Conservation (phyloP, 2,888 invertebrate species). For the Antheraea assamensis region DNA sequence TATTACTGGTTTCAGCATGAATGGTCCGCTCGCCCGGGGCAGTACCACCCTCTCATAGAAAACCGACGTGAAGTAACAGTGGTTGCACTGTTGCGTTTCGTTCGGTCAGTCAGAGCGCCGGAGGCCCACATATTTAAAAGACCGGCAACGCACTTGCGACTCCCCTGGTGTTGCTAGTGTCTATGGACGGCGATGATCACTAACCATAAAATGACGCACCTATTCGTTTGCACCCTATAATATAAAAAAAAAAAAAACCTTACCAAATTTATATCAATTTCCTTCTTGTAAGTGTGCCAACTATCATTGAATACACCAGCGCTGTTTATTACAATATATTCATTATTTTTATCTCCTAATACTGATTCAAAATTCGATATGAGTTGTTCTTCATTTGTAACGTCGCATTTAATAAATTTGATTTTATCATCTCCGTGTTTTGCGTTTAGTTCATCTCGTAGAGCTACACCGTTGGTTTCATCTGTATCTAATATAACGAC, state of each 20-base stretch:
- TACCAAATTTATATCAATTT: slow-evolving; percentile 27
- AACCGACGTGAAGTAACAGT: too few relatives aligned
- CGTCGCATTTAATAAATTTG: slow-evolving; percentile 33
- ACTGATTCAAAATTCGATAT: slow-evolving; percentile 27
- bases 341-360: slow-evolving; percentile 24
- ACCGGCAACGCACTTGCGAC: too few relatives aligned
- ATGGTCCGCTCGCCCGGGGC: too few relatives aligned
- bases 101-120: too few relatives aligned
- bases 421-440: slow-evolving; percentile 30
- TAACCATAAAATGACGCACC: too few relatives aligned
- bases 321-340: slow-evolving; percentile 29
- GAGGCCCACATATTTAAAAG: too few relatives aligned
- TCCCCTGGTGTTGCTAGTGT: too few relatives aligned
- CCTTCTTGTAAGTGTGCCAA: slow-evolving; percentile 22
- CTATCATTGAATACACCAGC: slow-evolving; percentile 37
- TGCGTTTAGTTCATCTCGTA: slow-evolving; percentile 30
- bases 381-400: slow-evolving; percentile 31
- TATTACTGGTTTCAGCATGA: too few relatives aligned
- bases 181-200: too few relatives aligned
- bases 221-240: too few relatives aligned
- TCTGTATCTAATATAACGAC: slow-evolving; percentile 31
- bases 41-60: too few relatives aligned
- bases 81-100: too few relatives aligned
- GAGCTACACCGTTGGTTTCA: slow-evolving; percentile 25
- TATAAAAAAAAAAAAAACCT: not conserved